Evolutionary conservation across 2,113 vertebrate species (phyloP), one percentile per base, ranked within the genome.

Genomic region (Scortum barcoo): DNA sequence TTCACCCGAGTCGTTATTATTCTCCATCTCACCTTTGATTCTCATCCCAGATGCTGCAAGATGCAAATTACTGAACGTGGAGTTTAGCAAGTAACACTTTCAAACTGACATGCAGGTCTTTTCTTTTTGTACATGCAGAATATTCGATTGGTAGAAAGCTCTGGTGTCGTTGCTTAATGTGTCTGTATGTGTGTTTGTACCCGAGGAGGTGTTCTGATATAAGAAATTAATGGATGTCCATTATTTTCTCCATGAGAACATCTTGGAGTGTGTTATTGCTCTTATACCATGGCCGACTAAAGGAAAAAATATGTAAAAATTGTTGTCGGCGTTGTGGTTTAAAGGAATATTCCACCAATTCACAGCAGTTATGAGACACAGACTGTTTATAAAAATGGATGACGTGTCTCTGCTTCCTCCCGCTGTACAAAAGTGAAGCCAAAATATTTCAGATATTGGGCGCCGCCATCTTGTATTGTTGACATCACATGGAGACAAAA

Each of bases 31-130:
- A 28, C 7, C 1, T 61, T 50, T n/a, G 7, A 33, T 28, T 33
- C 2, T 0, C n/a, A 36, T 42, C 7, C 12, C 16, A 5, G 2
- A 58, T 33, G 14, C 7, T 16, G 4, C n/a, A 0, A 4, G 30
- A 9, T 17, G 63, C 7, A n/a, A 38, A 3, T n/a, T 11, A 9
- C 1, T 54, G 28, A 50, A 12, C 30, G n/a, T 63, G 0, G 2
- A 30, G 24, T 66, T 26, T 10, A 44, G 54, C 56, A 28, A 2
- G 56, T 30, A 30, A 4, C 20, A 46, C 10, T 7, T 26, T 53
- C 16, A 28, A 30, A 28, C 3, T 13, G 54, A 57, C 17, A 12
- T 54, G 53, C 2, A 26, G 10, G 22, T 36, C 6, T 58, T 38
- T 50, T 60, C 63, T n/a, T n/a, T n/a, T n/a, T n/a, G n/a, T n/a